These are phyloP conservation scores for Bombus pyrosoma DNA, from an alignment of 1,140 invertebrate genomes.

Conservation along the genomic window DNA sequence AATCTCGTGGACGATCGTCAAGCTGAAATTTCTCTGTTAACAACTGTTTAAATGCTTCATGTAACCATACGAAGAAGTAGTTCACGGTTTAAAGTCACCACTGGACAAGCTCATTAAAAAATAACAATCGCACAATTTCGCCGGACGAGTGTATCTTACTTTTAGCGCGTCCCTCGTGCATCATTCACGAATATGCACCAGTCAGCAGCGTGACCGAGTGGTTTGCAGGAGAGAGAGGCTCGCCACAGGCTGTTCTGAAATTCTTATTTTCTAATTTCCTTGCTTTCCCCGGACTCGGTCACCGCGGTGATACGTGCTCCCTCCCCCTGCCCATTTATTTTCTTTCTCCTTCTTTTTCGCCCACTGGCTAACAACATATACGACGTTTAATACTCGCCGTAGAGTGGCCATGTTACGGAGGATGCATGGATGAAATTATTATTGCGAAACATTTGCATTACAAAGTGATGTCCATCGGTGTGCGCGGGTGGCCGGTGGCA, in stretches of 20 bases:
- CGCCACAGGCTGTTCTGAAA: slow-evolving; percentile 49
- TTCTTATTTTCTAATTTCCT: slow-evolving; percentile 50
- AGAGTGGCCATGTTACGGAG: neutral
- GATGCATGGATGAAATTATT: slow-evolving; percentile 57
- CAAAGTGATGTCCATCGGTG: slow-evolving; percentile 58
- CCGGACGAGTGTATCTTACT: slow-evolving; percentile 20
- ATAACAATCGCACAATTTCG: slow-evolving; percentile 43
- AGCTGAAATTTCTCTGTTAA: neutral
- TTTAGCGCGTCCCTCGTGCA: slow-evolving; percentile 39
- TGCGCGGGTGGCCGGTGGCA: slow-evolving; percentile 3
- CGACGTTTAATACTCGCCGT: slow-evolving; percentile 27
- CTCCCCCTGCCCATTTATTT: neutral
- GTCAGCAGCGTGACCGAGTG: slow-evolving; percentile 50
- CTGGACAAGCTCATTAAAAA: slow-evolving; percentile 44
- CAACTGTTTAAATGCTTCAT: neutral
- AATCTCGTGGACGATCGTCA: neutral
- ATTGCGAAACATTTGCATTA: slow-evolving; percentile 69
- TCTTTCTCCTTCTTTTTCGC: neutral
- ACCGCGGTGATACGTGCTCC: slow-evolving; percentile 38
- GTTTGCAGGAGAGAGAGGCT: slow-evolving; percentile 22
- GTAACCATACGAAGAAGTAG: neutral
- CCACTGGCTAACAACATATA: neutral
- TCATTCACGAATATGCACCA: slow-evolving; percentile 51
- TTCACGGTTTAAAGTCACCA: slow-evolving; percentile 5
- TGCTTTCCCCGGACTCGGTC: slow-evolving; percentile 46